Evolutionary conservation across 1,140 invertebrate species (phyloP), one percentile per base, ranked within the genome.

Genomic region (Drosophila ficusphila): DNA sequence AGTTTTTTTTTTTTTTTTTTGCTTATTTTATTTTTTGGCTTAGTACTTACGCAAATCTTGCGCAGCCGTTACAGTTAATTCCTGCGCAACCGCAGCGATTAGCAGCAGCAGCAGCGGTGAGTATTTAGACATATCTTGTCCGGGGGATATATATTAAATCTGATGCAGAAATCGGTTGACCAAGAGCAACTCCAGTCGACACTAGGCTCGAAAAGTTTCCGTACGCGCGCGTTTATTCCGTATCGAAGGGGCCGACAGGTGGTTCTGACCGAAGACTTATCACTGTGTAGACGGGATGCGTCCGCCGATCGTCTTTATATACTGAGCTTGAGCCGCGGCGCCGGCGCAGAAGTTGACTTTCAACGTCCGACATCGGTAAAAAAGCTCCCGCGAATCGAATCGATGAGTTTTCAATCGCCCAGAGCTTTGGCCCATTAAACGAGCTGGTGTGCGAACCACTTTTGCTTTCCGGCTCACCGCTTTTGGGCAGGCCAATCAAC

Each of bases 41-140:
- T 58, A 58, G 44, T 76, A 90, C 89, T 90, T 90, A 90, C 89
- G 89, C 89, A 90, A 90, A 90, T 90, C 78, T 86, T 86, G 86
- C 49, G 81, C 81, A 31, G 56, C 48, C 38, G 71, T 69, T 85
- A 71, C 60, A 75, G 34, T 67, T 52, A 73, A 52, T 34, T 79
- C 57, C 79, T 83, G 81, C 76, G 81, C 73, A 88, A 88, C 41
- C 21, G 57, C 48, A 38, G 65, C 83, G 56, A 86, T 88, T 77
- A 89, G 74, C 82, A 86, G 58, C 34, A 81, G 54, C 33, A 82
- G 41, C 49, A 79, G 39, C 25, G 52, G 31, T 48, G 48, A 46
- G 39, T 58, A 69, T 76, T 79, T 85, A 53, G 76, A 72, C 79
- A 85, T 85, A 16, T 65, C 44, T 41, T 21, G 41, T 65, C 18